phyloP scores from a whole-genome alignment of 2,888 invertebrate genomes.

The Xanthostigma xanthostigma region DNA sequence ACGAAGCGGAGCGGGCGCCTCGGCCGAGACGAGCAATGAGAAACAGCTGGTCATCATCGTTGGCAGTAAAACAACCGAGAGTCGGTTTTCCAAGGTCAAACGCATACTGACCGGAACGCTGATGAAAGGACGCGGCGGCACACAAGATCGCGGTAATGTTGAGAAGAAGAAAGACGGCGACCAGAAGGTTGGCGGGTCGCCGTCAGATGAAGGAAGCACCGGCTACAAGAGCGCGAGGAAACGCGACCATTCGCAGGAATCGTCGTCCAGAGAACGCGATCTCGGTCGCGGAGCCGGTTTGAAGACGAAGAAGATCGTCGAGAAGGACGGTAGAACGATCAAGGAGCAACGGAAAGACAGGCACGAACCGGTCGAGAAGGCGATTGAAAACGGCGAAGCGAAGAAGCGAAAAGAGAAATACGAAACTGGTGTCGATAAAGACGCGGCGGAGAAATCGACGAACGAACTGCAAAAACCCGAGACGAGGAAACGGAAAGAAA shows the following conservation, averaged over 20 bases:
- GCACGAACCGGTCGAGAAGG: background rate
- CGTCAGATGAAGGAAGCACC: constrained; percentile 19
- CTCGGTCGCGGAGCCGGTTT: background rate
- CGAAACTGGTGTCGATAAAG: background rate
- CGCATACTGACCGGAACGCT: constrained; percentile 18
- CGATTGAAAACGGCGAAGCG: background rate
- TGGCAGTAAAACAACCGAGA: constrained; percentile 16
- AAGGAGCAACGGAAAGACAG: background rate
- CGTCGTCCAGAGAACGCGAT: background rate
- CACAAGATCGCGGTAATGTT: constrained; percentile 9
- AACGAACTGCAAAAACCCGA: constrained; percentile 6
- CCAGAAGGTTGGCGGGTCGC: constrained; percentile 7
- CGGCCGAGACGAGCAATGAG: too few relatives aligned
- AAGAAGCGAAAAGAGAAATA: background rate
- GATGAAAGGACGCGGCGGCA: constrained; percentile 6
- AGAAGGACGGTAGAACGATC: background rate
- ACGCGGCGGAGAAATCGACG: background rate
- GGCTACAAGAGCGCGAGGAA: constrained; percentile 24
- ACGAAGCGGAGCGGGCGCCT: background rate
- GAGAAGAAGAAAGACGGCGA: background rate
- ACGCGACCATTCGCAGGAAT: constrained; percentile 4
- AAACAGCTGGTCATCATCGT: background rate
- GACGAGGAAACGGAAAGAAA: constrained; percentile 42
- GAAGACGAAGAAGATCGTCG: background rate
- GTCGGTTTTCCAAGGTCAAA: constrained; percentile 21